These are phyloP conservation scores for Cephonodes hylas DNA, from an alignment of 2,888 invertebrate genomes.

Conservation along the genomic window DNA sequence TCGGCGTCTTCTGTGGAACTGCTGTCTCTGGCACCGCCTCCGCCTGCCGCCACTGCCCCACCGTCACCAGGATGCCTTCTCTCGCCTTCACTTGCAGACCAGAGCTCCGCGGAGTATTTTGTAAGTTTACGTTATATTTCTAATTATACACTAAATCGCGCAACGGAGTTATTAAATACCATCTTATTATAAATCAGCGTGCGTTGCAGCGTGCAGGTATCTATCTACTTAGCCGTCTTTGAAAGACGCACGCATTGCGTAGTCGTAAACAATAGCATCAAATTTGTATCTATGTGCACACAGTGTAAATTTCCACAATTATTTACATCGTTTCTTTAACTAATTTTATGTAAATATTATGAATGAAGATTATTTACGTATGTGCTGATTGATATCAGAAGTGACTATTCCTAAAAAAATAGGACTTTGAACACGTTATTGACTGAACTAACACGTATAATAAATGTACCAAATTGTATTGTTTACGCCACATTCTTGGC, in stretches of 20 bases:
- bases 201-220: constrained; percentile 22
- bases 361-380: neutral
- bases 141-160: neutral
- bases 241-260: constrained; percentile 26
- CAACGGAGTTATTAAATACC: neutral
- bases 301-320: neutral
- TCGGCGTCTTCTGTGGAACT: constrained; percentile 70
- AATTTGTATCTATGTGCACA: constrained; percentile 6
- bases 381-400: neutral
- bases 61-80: constrained; percentile 73
- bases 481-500: neutral
- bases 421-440: too few species aligned
- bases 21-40: constrained; percentile 72
- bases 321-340: neutral
- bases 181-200: constrained; percentile 27
- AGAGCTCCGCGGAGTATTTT: constrained; percentile 68
- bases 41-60: constrained; percentile 72
- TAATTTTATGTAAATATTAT: neutral
- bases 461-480: neutral
- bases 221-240: constrained; percentile 25
- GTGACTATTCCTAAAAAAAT: too few species aligned
- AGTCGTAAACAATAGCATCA: neutral
- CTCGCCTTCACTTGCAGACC: constrained; percentile 70
- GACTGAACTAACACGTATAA: too few species aligned
- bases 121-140: constrained; percentile 48